Percentiles rank a stretch among this genome's conserved stretches.
phyloP scores from a whole-genome alignment of 1,140 invertebrate genomes.

The Helicoverpa zea region DNA sequence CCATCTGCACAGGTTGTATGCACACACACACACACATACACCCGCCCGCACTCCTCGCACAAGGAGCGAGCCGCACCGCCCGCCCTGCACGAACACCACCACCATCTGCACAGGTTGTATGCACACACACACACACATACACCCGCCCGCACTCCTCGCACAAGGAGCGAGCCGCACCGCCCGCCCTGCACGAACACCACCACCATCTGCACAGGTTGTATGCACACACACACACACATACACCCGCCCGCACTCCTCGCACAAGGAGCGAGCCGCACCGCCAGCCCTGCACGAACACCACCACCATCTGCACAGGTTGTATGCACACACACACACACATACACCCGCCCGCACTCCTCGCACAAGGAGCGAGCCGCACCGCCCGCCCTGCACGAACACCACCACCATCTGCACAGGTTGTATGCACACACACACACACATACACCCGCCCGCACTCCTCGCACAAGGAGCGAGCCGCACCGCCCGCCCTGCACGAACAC shows the following conservation, averaged over 20 bases:
- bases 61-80: conserved; percentile 86
- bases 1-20: conserved; percentile 66
- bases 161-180: conserved; percentile 86
- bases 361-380: conserved; percentile 87
- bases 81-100: conserved; percentile 58
- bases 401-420: conserved; percentile 68
- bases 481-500: conserved; percentile 64
- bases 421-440: conserved; percentile 37
- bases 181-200: conserved; percentile 58
- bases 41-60: conserved; percentile 65
- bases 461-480: conserved; percentile 87
- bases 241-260: conserved; percentile 59
- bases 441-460: conserved; percentile 11
- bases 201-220: conserved; percentile 67
- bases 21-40: conserved; percentile 38
- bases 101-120: conserved; percentile 66
- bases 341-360: conserved; percentile 53
- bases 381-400: conserved; percentile 61
- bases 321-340: conserved; percentile 42
- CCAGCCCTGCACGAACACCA: conserved; percentile 63
- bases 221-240: conserved; percentile 35
- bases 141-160: conserved; percentile 64
- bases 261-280: conserved; percentile 87
- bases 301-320: conserved; percentile 68
- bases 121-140: conserved; percentile 34